Percentiles rank a stretch among this genome's conserved stretches.
Conservation (phyloP, 1,140 invertebrate species). For the Archegozetes longisetosus region DNA sequence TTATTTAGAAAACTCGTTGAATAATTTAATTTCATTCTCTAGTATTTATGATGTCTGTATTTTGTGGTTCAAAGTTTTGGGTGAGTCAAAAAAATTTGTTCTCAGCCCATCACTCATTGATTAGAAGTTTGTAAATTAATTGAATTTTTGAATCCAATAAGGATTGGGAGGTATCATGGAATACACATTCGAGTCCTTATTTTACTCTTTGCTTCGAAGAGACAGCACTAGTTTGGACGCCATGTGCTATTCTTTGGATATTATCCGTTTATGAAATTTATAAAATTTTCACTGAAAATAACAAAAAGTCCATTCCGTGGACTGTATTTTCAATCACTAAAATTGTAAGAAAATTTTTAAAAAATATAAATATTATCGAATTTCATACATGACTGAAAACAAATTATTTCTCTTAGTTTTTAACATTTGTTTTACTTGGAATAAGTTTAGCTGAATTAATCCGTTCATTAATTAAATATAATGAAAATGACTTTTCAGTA, state of each 20-base stretch:
- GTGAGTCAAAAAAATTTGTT: too few relatives aligned
- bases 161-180: slow-evolving; percentile 56
- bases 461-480: background rate
- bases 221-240: slow-evolving; percentile 67
- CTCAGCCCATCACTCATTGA: too few relatives aligned
- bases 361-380: background rate
- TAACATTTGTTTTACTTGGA: background rate
- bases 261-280: slow-evolving; percentile 22
- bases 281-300: background rate
- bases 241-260: slow-evolving; percentile 68
- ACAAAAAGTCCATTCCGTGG: background rate
- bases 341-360: background rate
- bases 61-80: too few relatives aligned
- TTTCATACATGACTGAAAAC: background rate
- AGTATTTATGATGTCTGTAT: too few relatives aligned
- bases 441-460: background rate
- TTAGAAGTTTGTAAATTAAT: too few relatives aligned
- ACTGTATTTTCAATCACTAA: background rate
- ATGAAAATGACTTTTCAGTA: background rate
- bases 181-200: slow-evolving; percentile 53
- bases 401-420: background rate
- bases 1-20: too few relatives aligned
- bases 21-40: too few relatives aligned
- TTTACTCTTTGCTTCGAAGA: slow-evolving; percentile 73
- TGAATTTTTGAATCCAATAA: too few relatives aligned